Conservation (phyloP, 1,140 invertebrate genomes). For the Nasonia vitripennis region DNA sequence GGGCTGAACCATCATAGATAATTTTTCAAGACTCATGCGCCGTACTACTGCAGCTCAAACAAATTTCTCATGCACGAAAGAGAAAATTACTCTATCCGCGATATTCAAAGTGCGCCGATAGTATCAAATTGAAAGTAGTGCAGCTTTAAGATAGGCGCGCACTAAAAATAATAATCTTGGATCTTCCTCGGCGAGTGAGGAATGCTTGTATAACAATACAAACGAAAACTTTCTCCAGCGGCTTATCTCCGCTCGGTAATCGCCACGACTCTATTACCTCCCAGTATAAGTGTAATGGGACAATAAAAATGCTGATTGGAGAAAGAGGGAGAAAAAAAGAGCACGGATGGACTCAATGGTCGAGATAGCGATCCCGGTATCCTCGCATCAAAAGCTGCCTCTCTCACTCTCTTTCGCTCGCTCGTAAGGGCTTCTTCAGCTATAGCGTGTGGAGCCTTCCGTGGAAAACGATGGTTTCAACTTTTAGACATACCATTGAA, state of each 20-base stretch:
- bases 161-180: neutral
- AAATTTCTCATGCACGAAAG: neutral
- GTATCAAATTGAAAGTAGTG: too few relatives aligned
- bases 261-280: neutral
- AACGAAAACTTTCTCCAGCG: neutral
- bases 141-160: neutral
- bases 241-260: neutral
- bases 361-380: neutral
- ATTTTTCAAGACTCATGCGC: neutral
- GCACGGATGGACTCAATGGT: neutral
- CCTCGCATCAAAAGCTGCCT: neutral
- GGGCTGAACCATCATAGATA: neutral
- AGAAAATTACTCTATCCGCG: neutral
- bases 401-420: neutral
- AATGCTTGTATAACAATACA: neutral
- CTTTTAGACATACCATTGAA: too few relatives aligned
- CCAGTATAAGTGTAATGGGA: neutral
- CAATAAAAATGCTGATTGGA: slow-evolving; percentile 22
- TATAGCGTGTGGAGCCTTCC: too few relatives aligned
- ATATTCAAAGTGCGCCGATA: too few relatives aligned
- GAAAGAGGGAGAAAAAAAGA: neutral
- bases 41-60: neutral
- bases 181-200: too few relatives aligned
- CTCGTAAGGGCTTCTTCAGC: too few relatives aligned
- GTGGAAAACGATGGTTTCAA: too few relatives aligned